Evolutionary conservation across 2,113 vertebrate genomes (phyloP), one percentile per base, ranked within the genome.

Genomic region (Saccopteryx leptura): DNA sequence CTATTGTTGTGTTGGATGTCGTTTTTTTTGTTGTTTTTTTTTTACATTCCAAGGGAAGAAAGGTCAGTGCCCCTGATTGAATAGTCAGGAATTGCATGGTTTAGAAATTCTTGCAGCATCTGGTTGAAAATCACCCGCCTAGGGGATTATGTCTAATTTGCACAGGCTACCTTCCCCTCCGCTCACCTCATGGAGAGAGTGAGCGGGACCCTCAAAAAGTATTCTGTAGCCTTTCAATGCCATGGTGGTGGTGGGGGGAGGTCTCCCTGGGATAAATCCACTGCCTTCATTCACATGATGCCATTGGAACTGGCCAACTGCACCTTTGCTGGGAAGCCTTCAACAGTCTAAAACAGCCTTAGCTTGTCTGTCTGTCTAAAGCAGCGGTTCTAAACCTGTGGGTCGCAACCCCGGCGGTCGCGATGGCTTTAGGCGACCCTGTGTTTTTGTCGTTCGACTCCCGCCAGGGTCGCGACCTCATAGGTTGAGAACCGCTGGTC

Each of bases 61-160:
- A 78, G 31, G 52, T 54, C 75, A n/a, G 50, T 78, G 48, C 28
- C 50, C 50, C 17, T 78, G 75, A 78, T 28, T 54, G 52, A 76
- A 76, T 52, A 78, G 31, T 78, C 17, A 56, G 50, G 52, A n/a
- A 56, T 21, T 78, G 50, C 15, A 21, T 56, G 19, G 54, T 78
- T 78, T 56, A 78, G 56, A n/a, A 56, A 10, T 54, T 76, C 15
- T 17, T 31, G 26, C 14, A 50, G 4, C 26, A 52, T 9, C 74
- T 52, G 74, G 19, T 23, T 71, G 9, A 74, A 50, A 52, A n/a
- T 19, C 9, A 1, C 50, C 7, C 28, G 52, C 18, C 46, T 8
- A 6, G 10, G 9, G 24, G 15, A 4, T 1, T 11, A 0, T 26
- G 18, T 28, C 15, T 54, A 10, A 2, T 10, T 28, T 19, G 68